Conservation (phyloP, 2,888 invertebrate species). For the Cantharis rufa region DNA sequence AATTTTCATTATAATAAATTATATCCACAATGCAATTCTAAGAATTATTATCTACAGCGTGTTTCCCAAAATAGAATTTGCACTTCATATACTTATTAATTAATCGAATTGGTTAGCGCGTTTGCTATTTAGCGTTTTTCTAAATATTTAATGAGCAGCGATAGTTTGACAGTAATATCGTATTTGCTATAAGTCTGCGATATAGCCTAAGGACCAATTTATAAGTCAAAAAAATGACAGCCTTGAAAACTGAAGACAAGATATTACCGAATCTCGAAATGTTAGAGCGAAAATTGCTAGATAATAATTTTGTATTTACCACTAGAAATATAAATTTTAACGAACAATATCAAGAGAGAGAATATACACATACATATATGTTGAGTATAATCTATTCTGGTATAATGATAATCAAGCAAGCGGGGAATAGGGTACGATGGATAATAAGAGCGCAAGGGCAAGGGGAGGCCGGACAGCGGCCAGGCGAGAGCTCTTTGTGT, state of each 20-base stretch:
- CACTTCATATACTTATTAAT: neutral
- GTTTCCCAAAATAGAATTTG: neutral
- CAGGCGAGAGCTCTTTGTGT: slow-evolving; percentile 59
- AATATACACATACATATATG: slow-evolving; percentile 25
- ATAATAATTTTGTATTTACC: slow-evolving; percentile 6
- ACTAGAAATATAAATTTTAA: slow-evolving; percentile 28
- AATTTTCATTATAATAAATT: neutral
- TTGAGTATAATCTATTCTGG: slow-evolving; percentile 54
- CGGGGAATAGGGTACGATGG: slow-evolving; percentile 48
- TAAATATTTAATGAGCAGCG: neutral
- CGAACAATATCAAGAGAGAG: slow-evolving; percentile 27
- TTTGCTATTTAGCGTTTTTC: neutral
- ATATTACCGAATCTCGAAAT: neutral
- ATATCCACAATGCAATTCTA: neutral
- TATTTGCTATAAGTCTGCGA: neutral
- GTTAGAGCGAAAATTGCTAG: neutral
- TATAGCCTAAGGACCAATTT: neutral
- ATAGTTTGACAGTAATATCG: too few relatives aligned
- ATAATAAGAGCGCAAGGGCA: slow-evolving; percentile 46
- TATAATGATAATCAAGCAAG: slow-evolving; percentile 54
- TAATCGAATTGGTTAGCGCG: neutral
- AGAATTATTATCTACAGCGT: neutral
- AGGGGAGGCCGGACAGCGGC: slow-evolving; percentile 51
- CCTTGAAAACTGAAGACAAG: neutral
- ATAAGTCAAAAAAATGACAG: neutral